Conservation (phyloP, 2,888 invertebrate species). For the Clanis bilineata region DNA sequence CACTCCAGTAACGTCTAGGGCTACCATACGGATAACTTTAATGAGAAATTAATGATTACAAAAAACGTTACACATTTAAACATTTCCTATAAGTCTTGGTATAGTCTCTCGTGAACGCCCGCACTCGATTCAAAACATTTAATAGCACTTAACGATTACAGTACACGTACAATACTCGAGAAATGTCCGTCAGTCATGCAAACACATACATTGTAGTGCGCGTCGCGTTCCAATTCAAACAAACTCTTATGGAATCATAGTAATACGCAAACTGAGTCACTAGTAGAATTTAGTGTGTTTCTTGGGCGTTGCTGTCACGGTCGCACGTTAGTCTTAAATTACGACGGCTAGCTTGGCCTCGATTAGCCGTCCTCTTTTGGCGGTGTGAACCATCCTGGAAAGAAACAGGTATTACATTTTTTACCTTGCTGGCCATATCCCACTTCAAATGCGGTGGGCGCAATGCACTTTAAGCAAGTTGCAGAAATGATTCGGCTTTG, state of each 20-base stretch:
- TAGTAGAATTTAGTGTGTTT: constrained; percentile 1
- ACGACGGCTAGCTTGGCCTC: constrained; percentile 35
- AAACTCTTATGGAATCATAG: constrained; percentile 51
- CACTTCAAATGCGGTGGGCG: too few species aligned
- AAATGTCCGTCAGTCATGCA: constrained; percentile 54
- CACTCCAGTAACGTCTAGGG: constrained; percentile 77
- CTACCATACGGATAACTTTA: constrained; percentile 74
- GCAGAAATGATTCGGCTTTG: too few species aligned
- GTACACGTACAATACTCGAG: constrained; percentile 61
- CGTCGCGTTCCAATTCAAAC: constrained; percentile 39
- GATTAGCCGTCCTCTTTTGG: constrained; percentile 95
- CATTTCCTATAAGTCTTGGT: constrained; percentile 81
- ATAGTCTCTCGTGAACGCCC: constrained; percentile 73
- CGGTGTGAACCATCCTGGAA: constrained; percentile 94
- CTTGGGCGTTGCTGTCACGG: constrained; percentile 61
- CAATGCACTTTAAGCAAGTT: too few species aligned
- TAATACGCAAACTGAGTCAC: constrained; percentile 40
- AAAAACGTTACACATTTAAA: constrained; percentile 79
- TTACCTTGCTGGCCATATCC: too few species aligned
- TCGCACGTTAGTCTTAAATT: constrained; percentile 68
- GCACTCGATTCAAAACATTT: constrained; percentile 60
- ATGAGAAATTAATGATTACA: constrained; percentile 77
- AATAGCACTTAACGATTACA: constrained; percentile 72
- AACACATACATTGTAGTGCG: constrained; percentile 39
- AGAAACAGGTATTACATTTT: constrained; percentile 18